phyloP scores from a whole-genome alignment of 2,888 invertebrate genomes.

The Hofmannophila pseudospretella region DNA sequence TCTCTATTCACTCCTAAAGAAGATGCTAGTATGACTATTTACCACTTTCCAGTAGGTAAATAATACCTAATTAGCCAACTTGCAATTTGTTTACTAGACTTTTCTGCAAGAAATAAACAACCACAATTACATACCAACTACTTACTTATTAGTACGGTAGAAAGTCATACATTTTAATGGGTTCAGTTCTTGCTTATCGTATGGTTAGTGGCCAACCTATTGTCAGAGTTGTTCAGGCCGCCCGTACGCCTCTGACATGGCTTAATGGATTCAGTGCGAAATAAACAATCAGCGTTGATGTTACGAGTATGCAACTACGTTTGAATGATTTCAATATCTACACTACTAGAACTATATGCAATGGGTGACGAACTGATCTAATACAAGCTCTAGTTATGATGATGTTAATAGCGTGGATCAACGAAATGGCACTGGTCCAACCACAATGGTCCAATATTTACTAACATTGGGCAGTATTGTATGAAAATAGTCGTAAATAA shows the following conservation, averaged over 20 bases:
- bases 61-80: too few relatives aligned
- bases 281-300: neutral
- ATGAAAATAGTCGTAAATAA: too few relatives aligned
- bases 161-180: conserved; percentile 16
- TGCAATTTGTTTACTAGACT: too few relatives aligned
- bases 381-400: neutral
- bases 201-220: too few relatives aligned
- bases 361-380: conserved; percentile 8
- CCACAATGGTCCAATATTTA: conserved; percentile 31
- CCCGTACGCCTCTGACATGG: too few relatives aligned
- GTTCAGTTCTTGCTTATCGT: too few relatives aligned
- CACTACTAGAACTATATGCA: conserved; percentile 13
- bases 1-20: neutral
- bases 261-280: too few relatives aligned
- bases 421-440: conserved; percentile 40
- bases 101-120: neutral
- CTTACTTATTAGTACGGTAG: conserved; percentile 1
- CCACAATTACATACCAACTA: neutral
- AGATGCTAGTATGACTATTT: neutral
- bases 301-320: conserved; percentile 5
- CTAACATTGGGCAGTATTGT: conserved; percentile 27
- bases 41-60: neutral
- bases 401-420: conserved; percentile 21
- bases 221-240: too few relatives aligned
- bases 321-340: neutral